Percentiles rank a stretch among this genome's conserved stretches.
Evolutionary conservation across 2,888 invertebrate genomes (phyloP).

Genomic region (Spodoptera littoralis): DNA sequence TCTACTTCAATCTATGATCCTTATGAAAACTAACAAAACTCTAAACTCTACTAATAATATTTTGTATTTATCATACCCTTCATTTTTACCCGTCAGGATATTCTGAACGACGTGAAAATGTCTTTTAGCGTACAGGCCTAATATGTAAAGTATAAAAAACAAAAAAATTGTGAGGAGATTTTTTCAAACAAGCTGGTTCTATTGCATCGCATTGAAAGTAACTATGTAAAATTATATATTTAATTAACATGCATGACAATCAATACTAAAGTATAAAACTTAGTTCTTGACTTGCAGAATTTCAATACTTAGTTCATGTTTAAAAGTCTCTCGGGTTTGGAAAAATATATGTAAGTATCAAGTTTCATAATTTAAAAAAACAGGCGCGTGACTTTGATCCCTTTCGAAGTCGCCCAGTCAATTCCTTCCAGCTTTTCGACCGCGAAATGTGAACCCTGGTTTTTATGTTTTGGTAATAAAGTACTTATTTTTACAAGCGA

Average conservation of each 20-base stretch:
- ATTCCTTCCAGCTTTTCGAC: constrained; percentile 6
- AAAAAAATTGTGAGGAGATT: too few species aligned
- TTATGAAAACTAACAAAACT: constrained; percentile 4
- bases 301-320: constrained; percentile 31
- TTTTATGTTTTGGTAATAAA: too few species aligned
- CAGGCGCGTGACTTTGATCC: constrained; percentile 24
- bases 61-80: too few species aligned
- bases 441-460: constrained; percentile 11
- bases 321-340: constrained; percentile 20
- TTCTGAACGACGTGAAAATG: too few species aligned
- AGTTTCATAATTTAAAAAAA: constrained; percentile 38
- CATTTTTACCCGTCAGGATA: too few species aligned
- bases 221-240: too few species aligned
- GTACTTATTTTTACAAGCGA: too few species aligned
- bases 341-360: constrained; percentile 26
- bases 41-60: too few species aligned
- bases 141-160: too few species aligned
- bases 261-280: constrained; percentile 17
- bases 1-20: constrained; percentile 8
- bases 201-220: too few species aligned
- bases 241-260: neutral
- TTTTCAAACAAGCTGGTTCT: too few species aligned
- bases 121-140: too few species aligned
- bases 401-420: constrained; percentile 21
- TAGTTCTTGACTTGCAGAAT: constrained; percentile 10